These are phyloP conservation scores for Xylocopa sonorina DNA, from an alignment of 1,140 invertebrate species.

Conservation along the genomic window DNA sequence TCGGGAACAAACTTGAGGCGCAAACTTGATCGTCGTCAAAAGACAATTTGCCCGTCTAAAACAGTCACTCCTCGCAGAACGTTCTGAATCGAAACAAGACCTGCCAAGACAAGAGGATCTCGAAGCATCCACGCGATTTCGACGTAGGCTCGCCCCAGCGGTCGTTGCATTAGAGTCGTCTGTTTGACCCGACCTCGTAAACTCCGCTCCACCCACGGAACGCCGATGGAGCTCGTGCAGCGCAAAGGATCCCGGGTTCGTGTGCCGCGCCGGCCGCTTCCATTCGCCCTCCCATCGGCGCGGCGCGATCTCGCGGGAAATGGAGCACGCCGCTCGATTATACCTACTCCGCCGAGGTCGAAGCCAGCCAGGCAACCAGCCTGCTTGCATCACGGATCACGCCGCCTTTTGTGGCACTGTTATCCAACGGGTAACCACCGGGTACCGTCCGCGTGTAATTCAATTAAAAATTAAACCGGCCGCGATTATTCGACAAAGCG, in stretches of 20 bases:
- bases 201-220: conserved; percentile 69
- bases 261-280: conserved; percentile 53
- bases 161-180: conserved; percentile 67
- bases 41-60: too few species aligned
- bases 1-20: neutral
- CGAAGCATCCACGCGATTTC: conserved; percentile 11
- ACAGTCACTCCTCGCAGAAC: neutral
- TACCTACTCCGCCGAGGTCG: conserved; percentile 65
- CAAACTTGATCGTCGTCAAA: neutral
- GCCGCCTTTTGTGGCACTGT: conserved; percentile 46
- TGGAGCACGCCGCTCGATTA: conserved; percentile 76
- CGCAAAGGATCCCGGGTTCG: conserved; percentile 71
- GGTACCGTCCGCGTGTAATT: conserved; percentile 16
- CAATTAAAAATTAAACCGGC: conserved; percentile 41
- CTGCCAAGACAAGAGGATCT: neutral
- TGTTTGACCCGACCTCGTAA: conserved; percentile 77
- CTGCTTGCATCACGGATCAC: conserved; percentile 50
- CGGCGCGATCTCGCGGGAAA: conserved; percentile 72
- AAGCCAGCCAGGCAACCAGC: conserved; percentile 49
- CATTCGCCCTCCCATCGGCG: conserved; percentile 13
- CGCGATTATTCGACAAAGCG: conserved; percentile 2
- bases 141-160: conserved; percentile 47
- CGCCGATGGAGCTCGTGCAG: conserved; percentile 65
- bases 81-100: neutral
- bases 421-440: conserved; percentile 36